Evolutionary conservation across 2,888 invertebrate species (phyloP), one percentile per base, ranked within the genome.

Genomic region (Ischnura elegans): DNA sequence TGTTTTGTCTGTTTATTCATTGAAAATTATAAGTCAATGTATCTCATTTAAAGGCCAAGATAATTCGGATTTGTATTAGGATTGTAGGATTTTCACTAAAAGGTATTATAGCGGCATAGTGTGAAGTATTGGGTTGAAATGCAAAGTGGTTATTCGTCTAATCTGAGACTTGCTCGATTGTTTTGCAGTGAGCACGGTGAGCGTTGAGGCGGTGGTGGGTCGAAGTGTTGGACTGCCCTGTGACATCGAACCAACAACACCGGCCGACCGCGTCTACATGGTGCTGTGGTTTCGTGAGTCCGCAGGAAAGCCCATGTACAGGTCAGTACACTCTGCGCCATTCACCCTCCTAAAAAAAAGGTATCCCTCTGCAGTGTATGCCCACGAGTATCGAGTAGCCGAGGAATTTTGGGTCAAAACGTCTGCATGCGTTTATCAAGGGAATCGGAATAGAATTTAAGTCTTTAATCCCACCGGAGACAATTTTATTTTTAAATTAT

Each of bases 231-330:
- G 98, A 93, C 96, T 99, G 95, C 98, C 98, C 76, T 99, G 98
- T 97, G 98, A 98, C 97, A 98, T 98, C 96, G 98, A 98, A 95
- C 98, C 98, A 94, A 97, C 97, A 95, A 97, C 97, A 94, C 97
- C 97, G 95, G 98, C 98, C 95, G 98, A 98, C 96, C 97, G 98
- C 94, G 98, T 98, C 94, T 98, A 98, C 96, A 98, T 98, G 98
- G 98, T 98, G 95, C 97, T 99, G 93, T 99, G 98, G 98, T 98
- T 98, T 96, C 97, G 98, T 94, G 98, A 98, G 95, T 98, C 97
- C 95, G 98, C 97, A 93, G 98, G 98, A 94, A 98, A 98, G 96
- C 98, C 99, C 95, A 97, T 99, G 95, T 99, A 98, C 97, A 98
- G 98, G 98, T 98, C 96, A 96, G 95, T 76, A 76, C 29, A 76